Evolutionary conservation across 2,888 invertebrate species (phyloP), one percentile per base, ranked within the genome.

Genomic region (Pseudococcus longispinus): DNA sequence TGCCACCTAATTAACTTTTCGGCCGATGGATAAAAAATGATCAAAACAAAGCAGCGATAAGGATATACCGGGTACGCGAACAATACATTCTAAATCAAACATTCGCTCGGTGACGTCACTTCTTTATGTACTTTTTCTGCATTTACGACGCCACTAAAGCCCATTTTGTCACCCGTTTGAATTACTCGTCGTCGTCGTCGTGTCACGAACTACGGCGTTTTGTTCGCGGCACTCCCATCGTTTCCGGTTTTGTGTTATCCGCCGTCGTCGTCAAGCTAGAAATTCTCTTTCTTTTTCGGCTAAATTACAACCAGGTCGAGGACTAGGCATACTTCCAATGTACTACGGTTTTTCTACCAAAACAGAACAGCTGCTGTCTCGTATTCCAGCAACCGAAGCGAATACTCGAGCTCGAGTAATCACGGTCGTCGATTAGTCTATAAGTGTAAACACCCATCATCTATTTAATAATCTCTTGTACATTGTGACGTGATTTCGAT

Each of bases 161-260:
- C 20, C 60, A 1, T 51, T 60, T 20, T 26, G 70, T 70, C 70
- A 70, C 70, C 29, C 70, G 15, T 3, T 70, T 70, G 70, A 70
- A 70, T 65, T 65, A 29, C 70, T 3, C 70, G 32, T 13, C 70
- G 70, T 26, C 29, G 8, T 13, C 70, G 70, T 32, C 65, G 65
- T 65, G 65, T 65, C 65, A 23, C 26, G 65, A 65, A 65, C 65
- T 26, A 20, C 51, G 20, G 23, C 18, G 70, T 70, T 70, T 70
- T 70, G 70, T 70, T 70, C 70, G 70, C 70, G 70, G 70, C 70
- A 70, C 70, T 70, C 70, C 70, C 70, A 70, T 70, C 70, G 70
- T 70, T 70, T 70, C 70, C 70, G 70, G 70, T 70, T 70, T 70
- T 70, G 15, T 70, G 65, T 65, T 65, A 65, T 65, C 5, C 65